Base-by-base conservation (phyloP, 1,140 invertebrate genomes). In the Scaptomyza montana region DNA sequence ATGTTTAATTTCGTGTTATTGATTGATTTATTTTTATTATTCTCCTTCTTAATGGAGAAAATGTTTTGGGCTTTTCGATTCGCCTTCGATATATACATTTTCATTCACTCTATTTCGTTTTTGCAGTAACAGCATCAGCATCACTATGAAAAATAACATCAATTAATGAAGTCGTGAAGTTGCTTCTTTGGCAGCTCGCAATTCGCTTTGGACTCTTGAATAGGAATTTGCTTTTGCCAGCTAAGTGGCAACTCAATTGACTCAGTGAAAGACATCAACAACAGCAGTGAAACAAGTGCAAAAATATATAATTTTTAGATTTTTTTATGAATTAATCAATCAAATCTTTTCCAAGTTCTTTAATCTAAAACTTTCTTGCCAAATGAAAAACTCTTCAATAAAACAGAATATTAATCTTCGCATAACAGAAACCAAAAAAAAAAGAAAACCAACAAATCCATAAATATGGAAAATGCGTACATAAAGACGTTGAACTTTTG, bases 11-110 rank as follows among this genome's bases (percentile, higher is more conserved):
- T 82, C 57, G 64, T 74, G 74, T 70, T 80, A 85, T 77, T 81
- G 85, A 90, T 90, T 89, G 86, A 90, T 89, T 86, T 90, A 85
- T 89, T 82, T 89, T 87, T 65, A 77, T 81, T 80, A 71, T 87
- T 21, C 50, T 63, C 69, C 69, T 61, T 61, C 62, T 77, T 68
- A 85, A 77, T 85, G 81, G 74, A 46, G 66, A 65, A 85, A 77
- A 76, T 67, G 65, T 78, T 81, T 60, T 41, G 65, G 33, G 33
- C 33, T 36, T 64, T 61, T 66, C 28, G 36, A 33, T 36, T 68
- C 66, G 61, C 30, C 30, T 33, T 33, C 30, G 30, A 25, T 2
- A 25, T 4, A 25, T 0, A 36, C 43, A 60, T 30, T 55, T 54
- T 55, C 53, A 56, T 33, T 55, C 47, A 43, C 30, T 41, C 49